Conservation (phyloP, 2,888 invertebrate species). For the Entomobrya multifasciata region DNA sequence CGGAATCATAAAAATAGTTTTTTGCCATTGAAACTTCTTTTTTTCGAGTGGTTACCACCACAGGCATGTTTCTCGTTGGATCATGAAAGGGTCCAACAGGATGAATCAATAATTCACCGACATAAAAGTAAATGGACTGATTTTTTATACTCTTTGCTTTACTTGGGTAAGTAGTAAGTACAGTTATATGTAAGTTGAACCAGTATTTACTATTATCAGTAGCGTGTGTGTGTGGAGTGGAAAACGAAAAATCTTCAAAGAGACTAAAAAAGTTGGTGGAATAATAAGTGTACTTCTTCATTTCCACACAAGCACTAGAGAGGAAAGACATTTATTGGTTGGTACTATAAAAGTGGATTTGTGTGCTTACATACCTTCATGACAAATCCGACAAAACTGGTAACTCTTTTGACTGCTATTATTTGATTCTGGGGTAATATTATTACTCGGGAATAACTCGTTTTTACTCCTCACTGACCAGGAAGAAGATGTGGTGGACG, state of each 20-base stretch:
- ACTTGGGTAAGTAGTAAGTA: background rate
- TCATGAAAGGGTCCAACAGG: background rate
- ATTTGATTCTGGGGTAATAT: constrained; percentile 56
- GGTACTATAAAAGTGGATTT: background rate
- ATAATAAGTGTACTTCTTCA: background rate
- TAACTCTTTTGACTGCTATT: constrained; percentile 70
- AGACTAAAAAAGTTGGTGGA: too few species aligned
- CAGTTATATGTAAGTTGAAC: too few species aligned
- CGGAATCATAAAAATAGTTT: constrained; percentile 29
- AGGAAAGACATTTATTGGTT: constrained; percentile 34
- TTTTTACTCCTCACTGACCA: constrained; percentile 46
- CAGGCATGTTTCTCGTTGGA: background rate
- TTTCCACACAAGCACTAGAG: constrained; percentile 1
- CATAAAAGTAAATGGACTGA: constrained; percentile 40
- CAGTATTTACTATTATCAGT: too few species aligned
- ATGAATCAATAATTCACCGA: constrained; percentile 32
- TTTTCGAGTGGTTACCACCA: constrained; percentile 19
- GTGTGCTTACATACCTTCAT: constrained; percentile 71
- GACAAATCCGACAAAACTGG: constrained; percentile 78
- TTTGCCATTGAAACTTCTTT: constrained; percentile 22
- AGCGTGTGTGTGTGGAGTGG: too few species aligned
- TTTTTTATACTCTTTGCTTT: background rate
- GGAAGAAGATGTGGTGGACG: constrained; percentile 10
- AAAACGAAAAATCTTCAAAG: too few species aligned
- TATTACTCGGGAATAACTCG: constrained; percentile 11